Evolutionary conservation across 2,888 invertebrate species (phyloP).

Genomic region (Drosophila limbata): DNA sequence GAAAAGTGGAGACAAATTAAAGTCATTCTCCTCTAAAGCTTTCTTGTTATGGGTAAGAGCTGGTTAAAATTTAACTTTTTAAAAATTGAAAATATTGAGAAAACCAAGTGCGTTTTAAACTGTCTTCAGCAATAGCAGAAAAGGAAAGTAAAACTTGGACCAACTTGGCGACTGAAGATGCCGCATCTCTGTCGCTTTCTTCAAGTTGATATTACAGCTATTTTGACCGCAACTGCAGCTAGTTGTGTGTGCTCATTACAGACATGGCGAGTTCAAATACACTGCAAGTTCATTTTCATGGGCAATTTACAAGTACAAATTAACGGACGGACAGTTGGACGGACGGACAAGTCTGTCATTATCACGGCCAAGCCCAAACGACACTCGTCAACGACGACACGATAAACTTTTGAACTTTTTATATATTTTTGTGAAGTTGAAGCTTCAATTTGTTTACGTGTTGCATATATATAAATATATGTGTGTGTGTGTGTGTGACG

Average conservation of each 20-base stretch:
- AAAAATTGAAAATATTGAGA: too few species aligned
- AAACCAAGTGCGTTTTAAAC: too few species aligned
- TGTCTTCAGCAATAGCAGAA: too few species aligned
- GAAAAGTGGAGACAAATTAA: too few species aligned
- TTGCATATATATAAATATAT: slow-evolving; percentile 5
- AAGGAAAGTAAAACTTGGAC: too few species aligned
- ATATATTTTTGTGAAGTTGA: slow-evolving; percentile 29
- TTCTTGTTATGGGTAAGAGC: too few species aligned
- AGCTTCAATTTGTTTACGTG: slow-evolving; percentile 49
- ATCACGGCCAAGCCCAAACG: slow-evolving; percentile 73
- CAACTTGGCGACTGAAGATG: background rate
- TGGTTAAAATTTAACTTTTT: too few species aligned
- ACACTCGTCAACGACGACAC: slow-evolving; percentile 54
- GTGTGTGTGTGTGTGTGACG: slow-evolving; percentile 40
- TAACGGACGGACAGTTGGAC: slow-evolving; percentile 24
- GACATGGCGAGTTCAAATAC: slow-evolving; percentile 44
- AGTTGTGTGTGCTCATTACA: slow-evolving; percentile 3
- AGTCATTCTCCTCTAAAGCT: too few species aligned
- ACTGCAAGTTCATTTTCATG: slow-evolving; percentile 61
- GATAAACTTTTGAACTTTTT: slow-evolving; percentile 78
- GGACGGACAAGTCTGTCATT: slow-evolving; percentile 52
- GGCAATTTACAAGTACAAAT: slow-evolving; percentile 67
- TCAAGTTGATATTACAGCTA: slow-evolving; percentile 5
- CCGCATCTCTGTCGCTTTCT: background rate
- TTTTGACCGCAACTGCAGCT: slow-evolving; percentile 5